These are phyloP conservation scores for Pongo abelii DNA, from an alignment of 2,113 vertebrate species.

Conservation along the genomic window DNA sequence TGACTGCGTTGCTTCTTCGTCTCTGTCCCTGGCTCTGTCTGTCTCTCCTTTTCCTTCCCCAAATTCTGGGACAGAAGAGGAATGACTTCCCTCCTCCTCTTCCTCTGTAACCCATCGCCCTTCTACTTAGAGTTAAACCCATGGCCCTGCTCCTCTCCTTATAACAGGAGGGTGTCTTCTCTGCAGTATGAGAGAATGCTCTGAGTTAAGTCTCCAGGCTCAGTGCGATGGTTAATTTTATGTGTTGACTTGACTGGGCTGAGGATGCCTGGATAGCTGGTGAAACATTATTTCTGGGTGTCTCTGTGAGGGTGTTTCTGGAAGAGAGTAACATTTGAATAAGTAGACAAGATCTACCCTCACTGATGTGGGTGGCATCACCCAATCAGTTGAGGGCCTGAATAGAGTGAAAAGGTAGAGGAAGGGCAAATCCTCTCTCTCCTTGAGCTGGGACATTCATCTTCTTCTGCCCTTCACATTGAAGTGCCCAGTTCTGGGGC, in stretches of 20 bases:
- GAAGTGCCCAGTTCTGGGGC: not conserved
- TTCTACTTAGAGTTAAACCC: not conserved
- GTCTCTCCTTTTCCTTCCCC: not conserved
- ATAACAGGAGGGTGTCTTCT: not conserved
- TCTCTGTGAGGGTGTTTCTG: not conserved
- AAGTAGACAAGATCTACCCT: not conserved
- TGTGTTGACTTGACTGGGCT: not conserved
- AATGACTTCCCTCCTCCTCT: not conserved
- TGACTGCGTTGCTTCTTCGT: not conserved
- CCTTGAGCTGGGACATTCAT: not conserved
- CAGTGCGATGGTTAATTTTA: not conserved
- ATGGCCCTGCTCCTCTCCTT: not conserved
- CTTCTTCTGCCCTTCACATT: not conserved
- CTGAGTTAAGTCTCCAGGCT: not conserved
- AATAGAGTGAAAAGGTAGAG: not conserved
- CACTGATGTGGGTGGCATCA: not conserved
- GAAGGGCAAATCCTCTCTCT: not conserved
- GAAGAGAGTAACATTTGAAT: not conserved
- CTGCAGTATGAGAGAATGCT: not conserved
- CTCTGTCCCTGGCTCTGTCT: not conserved
- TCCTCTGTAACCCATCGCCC: not conserved
- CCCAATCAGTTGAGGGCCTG: not conserved
- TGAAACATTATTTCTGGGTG: not conserved
- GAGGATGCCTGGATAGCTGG: not conserved
- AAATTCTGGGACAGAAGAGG: not conserved